Conservation (phyloP, 2,113 vertebrate genomes). For the Canis aureus region DNA sequence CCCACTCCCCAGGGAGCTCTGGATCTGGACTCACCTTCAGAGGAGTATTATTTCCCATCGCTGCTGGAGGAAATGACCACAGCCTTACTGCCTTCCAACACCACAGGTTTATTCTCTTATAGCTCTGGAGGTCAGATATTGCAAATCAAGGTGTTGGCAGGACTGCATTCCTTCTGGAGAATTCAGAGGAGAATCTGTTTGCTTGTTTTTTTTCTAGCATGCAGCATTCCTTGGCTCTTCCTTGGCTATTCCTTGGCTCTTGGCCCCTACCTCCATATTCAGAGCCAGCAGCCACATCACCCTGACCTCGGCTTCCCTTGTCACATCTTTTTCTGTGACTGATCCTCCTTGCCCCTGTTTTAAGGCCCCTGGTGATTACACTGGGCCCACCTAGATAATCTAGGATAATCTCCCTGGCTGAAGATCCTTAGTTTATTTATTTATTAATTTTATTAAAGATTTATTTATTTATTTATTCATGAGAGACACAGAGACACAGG, state of each 20-base stretch:
- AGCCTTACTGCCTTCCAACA: neutral
- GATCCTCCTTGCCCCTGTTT: neutral
- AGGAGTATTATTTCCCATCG: neutral
- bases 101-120: neutral
- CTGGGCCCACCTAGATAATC: neutral
- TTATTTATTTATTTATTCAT: too few species aligned
- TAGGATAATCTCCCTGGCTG: neutral
- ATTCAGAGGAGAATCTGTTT: neutral
- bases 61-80: neutral
- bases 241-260: neutral
- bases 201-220: neutral
- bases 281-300: neutral
- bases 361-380: neutral
- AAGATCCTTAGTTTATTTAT: neutral
- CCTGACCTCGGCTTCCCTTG: neutral
- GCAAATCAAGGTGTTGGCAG: neutral
- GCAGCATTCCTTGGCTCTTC: too few species aligned
- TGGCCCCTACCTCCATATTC: neutral
- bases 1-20: neutral
- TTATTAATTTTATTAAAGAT: too few species aligned
- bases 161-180: neutral
- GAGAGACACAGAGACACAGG: too few species aligned
- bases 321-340: neutral
- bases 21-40: neutral
- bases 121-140: neutral